phyloP scores from a whole-genome alignment of 2,113 vertebrate genomes.

The Lepisosteus oculatus region DNA sequence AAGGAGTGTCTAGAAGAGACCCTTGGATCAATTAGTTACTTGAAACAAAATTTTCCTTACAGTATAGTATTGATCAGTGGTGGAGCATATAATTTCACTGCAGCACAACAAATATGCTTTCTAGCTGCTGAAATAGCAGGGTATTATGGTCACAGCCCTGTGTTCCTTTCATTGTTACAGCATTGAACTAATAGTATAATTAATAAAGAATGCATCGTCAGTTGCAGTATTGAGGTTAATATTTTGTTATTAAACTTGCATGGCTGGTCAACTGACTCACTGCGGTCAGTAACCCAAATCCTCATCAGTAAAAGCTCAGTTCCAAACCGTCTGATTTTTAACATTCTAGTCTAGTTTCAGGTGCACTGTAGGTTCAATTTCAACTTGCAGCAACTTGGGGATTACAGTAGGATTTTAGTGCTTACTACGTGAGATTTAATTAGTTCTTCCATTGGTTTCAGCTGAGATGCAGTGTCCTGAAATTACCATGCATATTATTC shows the following conservation, averaged over 20 bases:
- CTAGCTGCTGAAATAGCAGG: too few relatives aligned
- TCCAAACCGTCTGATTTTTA: constrained; percentile 11
- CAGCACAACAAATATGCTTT: too few relatives aligned
- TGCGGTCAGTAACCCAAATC: constrained; percentile 40
- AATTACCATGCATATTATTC: neutral
- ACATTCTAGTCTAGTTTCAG: constrained; percentile 22
- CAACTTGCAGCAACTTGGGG: constrained; percentile 54
- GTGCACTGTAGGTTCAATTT: constrained; percentile 30
- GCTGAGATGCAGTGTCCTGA: constrained; percentile 14
- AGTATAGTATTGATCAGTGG: too few relatives aligned
- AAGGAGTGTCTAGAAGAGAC: too few relatives aligned
- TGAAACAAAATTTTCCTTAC: too few relatives aligned
- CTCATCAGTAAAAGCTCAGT: constrained; percentile 29
- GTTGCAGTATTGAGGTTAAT: constrained; percentile 11
- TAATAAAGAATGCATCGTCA: too few relatives aligned
- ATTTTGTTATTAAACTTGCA: constrained; percentile 35
- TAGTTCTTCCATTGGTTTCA: constrained; percentile 27
- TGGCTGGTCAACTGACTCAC: constrained; percentile 35
- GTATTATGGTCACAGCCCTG: too few relatives aligned
- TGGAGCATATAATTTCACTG: too few relatives aligned
- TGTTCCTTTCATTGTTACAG: too few relatives aligned
- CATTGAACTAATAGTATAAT: too few relatives aligned
- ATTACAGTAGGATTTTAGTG: constrained; percentile 47
- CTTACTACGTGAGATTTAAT: constrained; percentile 50
- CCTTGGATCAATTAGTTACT: too few relatives aligned